Conservation (phyloP, 2,888 invertebrate species). For the Ennomos erosarius region DNA sequence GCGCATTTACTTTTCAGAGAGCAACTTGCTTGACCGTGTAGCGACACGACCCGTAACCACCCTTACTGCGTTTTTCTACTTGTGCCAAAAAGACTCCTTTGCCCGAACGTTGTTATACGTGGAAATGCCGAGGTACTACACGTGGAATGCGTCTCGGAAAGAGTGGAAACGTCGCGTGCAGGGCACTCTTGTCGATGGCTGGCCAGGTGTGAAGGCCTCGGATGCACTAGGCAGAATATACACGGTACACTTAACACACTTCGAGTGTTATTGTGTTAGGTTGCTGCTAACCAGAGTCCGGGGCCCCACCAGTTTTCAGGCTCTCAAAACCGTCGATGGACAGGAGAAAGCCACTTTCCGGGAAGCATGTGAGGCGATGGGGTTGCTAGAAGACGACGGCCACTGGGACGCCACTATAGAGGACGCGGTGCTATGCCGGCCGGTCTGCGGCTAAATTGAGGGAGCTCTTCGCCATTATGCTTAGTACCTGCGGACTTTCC, state of each 20-base stretch:
- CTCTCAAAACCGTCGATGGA: conserved; percentile 34
- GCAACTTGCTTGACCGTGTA: too few relatives aligned
- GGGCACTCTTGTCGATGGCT: conserved; percentile 36
- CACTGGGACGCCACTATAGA: conserved; percentile 41
- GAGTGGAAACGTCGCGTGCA: conserved; percentile 36
- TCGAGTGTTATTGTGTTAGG: conserved; percentile 42
- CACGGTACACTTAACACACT: conserved; percentile 34
- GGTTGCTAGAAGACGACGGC: conserved; percentile 51
- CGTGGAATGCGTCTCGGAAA: too few relatives aligned
- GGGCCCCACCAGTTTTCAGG: conserved; percentile 36
- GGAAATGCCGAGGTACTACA: too few relatives aligned
- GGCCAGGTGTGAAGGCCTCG: conserved; percentile 34
- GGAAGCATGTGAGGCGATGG: conserved; percentile 41
- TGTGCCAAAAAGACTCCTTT: too few relatives aligned
- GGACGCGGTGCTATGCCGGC: conserved; percentile 33
- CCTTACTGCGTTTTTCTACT: too few relatives aligned
- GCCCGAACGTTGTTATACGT: too few relatives aligned
- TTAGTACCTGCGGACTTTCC: conserved; percentile 34
- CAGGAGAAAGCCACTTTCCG: conserved; percentile 40
- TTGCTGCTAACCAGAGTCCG: conserved; percentile 38
- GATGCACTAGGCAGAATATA: conserved; percentile 42
- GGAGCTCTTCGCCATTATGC: conserved; percentile 37
- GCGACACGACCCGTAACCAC: too few relatives aligned
- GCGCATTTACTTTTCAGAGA: too few relatives aligned
- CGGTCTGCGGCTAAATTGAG: conserved; percentile 28